These are phyloP conservation scores for Eleginops maclovinus DNA, from an alignment of 2,113 vertebrate species.

Conservation along the genomic window DNA sequence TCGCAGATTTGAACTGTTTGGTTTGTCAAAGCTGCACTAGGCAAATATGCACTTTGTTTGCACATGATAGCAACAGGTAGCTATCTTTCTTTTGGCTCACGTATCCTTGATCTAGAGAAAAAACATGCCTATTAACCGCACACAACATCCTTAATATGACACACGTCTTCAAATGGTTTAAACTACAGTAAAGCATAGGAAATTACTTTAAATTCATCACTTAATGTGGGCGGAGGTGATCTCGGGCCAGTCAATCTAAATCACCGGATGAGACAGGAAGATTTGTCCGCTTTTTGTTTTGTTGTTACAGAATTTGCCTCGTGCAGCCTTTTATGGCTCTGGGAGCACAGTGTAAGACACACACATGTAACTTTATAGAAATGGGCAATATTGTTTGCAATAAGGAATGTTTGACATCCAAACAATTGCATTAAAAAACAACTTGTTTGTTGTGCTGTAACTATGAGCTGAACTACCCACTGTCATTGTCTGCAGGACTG, in stretches of 20 bases:
- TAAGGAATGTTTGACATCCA: not conserved
- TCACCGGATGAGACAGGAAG: not conserved
- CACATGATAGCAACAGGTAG: not conserved
- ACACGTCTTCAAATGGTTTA: not conserved
- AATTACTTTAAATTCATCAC: not conserved
- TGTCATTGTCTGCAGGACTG: not conserved
- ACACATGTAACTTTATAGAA: not conserved
- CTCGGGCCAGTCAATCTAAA: not conserved
- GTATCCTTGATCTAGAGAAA: not conserved
- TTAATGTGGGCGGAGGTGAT: not conserved
- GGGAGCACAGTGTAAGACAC: not conserved
- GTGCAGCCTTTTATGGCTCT: conserved; percentile 9
- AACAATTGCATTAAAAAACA: not conserved
- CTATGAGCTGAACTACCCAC: not conserved
- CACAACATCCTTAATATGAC: not conserved
- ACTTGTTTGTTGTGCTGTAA: not conserved
- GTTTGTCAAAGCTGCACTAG: conserved; percentile 27
- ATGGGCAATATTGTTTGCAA: not conserved
- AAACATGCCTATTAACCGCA: not conserved
- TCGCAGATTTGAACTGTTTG: not conserved
- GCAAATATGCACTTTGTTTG: conserved; percentile 11
- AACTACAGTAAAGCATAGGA: not conserved
- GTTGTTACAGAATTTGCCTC: not conserved
- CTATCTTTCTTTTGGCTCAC: not conserved
- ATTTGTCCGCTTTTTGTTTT: not conserved